Percentiles rank a stretch among this genome's conserved stretches.
These are phyloP conservation scores for Orestias chungarensis DNA, from an alignment of 2,797 vertebrate species.

Conservation along the genomic window DNA sequence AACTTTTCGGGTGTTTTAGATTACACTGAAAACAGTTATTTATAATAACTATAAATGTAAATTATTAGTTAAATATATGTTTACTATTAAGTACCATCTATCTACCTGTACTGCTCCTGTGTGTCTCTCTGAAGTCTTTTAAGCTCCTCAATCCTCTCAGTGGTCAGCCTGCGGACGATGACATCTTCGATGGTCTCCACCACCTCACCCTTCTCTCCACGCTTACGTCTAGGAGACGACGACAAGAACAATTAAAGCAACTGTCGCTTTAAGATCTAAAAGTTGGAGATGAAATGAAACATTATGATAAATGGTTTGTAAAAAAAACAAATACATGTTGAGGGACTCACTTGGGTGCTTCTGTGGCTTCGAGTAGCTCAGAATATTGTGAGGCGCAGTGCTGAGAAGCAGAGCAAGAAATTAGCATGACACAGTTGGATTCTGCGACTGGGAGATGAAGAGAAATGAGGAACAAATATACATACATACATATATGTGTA, in stretches of 20 bases:
- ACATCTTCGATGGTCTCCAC: slow-evolving; percentile 99
- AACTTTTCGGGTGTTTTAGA: neutral
- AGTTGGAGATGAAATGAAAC: neutral
- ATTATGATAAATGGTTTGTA: too few species aligned
- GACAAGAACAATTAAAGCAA: slow-evolving; percentile 4
- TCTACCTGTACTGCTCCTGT: slow-evolving; percentile 95
- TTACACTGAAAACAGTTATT: too few species aligned
- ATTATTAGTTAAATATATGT: too few species aligned
- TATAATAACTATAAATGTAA: too few species aligned
- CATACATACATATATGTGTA: neutral
- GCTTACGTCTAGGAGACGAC: slow-evolving; percentile 85
- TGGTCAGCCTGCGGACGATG: slow-evolving; percentile 93
- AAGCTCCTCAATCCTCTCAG: slow-evolving; percentile 95
- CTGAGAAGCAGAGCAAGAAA: slow-evolving; percentile 73
- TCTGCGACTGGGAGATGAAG: neutral
- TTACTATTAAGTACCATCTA: neutral
- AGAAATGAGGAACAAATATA: neutral
- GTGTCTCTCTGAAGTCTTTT: slow-evolving; percentile 96
- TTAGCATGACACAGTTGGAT: neutral
- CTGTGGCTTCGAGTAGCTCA: slow-evolving; percentile 95
- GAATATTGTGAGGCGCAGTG: slow-evolving; percentile 99
- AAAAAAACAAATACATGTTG: neutral
- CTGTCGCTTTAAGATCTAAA: neutral
- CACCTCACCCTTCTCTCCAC: slow-evolving; percentile 97
- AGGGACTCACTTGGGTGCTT: slow-evolving; percentile 95